These are phyloP conservation scores for human DNA, from an alignment of 2,113 vertebrate genomes.

Conservation along the genomic window GRCh38 chr11:119956001-119956500, in stretches of 20 bases:
- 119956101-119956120: no score
- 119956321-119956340: slow-evolving; percentile 17
- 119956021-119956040: background rate
- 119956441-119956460: background rate
- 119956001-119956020: background rate
- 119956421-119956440: background rate
- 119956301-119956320: background rate
- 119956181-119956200: no score
- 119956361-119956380: slow-evolving; percentile 5
- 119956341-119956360: background rate
- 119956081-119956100: background rate
- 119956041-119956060: background rate
- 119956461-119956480: background rate
- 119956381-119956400: background rate
- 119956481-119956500: background rate
- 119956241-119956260: background rate
- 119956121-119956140: no score
- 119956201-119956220: background rate
- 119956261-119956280: background rate
- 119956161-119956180: no score
- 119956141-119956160: no score
- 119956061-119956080: background rate
- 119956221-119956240: background rate
- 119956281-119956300: background rate
- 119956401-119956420: background rate